phyloP scores from a whole-genome alignment of 2,113 vertebrate species.

The Tachuris rubrigastra region DNA sequence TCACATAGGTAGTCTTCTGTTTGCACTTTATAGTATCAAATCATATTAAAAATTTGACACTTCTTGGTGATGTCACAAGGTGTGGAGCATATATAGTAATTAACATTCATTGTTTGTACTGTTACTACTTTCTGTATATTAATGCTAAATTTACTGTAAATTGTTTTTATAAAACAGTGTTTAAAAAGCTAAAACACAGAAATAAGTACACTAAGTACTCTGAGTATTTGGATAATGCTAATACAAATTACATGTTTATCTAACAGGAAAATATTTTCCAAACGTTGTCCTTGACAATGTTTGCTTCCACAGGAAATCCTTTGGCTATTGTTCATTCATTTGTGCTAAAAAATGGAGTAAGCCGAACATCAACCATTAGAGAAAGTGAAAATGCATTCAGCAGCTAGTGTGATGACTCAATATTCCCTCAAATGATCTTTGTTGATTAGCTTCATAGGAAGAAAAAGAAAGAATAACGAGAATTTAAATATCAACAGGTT shows the following conservation, averaged over 20 bases:
- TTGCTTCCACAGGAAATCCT: conserved; percentile 32
- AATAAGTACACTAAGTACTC: conserved; percentile 28
- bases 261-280: conserved; percentile 17
- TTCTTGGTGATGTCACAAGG: neutral
- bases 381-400: neutral
- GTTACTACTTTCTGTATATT: neutral
- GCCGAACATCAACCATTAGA: neutral
- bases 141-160: neutral
- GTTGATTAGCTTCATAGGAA: neutral
- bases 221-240: conserved; percentile 18
- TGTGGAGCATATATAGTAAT: neutral
- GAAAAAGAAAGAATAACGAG: neutral
- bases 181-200: conserved; percentile 21
- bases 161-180: neutral
- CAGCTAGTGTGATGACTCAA: neutral
- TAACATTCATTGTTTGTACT: neutral
- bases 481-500: neutral
- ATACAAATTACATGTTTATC: conserved; percentile 13
- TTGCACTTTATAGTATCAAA: neutral
- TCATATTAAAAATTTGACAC: neutral
- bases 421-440: neutral
- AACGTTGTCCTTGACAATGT: neutral
- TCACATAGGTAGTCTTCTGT: neutral
- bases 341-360: conserved; percentile 1
- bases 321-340: conserved; percentile 23